Evolutionary conservation across 2,888 invertebrate genomes (phyloP), one percentile per base, ranked within the genome.

Genomic region (Epiblema foenella): DNA sequence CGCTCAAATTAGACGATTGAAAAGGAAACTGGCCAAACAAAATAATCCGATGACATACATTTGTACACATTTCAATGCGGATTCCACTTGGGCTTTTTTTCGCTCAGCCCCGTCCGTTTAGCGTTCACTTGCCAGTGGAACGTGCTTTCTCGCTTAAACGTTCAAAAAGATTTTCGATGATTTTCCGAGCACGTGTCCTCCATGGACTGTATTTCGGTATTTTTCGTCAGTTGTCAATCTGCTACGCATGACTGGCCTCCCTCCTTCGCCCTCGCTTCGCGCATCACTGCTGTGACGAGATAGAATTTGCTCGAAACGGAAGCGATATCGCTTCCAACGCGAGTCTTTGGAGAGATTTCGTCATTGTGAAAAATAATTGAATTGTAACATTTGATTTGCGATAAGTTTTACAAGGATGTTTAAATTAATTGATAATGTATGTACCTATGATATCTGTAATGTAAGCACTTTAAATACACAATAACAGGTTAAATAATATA

Each of bases 151-250:
- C 60, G 71, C 49, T 71, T 71, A 67, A 71, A 70, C 33, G 65
- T 60, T 59, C 65, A 66, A 70, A 70, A 73, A 67, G 66, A 62
- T 74, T 63, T 64, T 71, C 56, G 65, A 66, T 68, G 68, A 68
- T 65, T 74, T 72, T 46, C 63, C 20, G 56, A 37, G 49, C 60
- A 51, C 58, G 62, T 57, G 69, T 70, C 54, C 52, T 58, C 52
- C 54, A 24, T 33, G 60, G 68, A 39, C 70, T 60, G 68, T 63
- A 63, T 64, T 68, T 72, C 74, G 79, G 76, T 81, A 81, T 83
- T 86, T 71, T 87, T 86, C 81, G 83, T 81, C 87, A 86, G 85
- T 88, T 89, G 89, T 89, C 89, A 90, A 89, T 91, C 87, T 82
- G 81, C 65, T 74, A 82, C 87, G 89, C 88, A 83, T 87, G 88